Conservation (phyloP, 30 jellyfish, hydroid and myxozoan genomes). For the Mastigias papua region DNA sequence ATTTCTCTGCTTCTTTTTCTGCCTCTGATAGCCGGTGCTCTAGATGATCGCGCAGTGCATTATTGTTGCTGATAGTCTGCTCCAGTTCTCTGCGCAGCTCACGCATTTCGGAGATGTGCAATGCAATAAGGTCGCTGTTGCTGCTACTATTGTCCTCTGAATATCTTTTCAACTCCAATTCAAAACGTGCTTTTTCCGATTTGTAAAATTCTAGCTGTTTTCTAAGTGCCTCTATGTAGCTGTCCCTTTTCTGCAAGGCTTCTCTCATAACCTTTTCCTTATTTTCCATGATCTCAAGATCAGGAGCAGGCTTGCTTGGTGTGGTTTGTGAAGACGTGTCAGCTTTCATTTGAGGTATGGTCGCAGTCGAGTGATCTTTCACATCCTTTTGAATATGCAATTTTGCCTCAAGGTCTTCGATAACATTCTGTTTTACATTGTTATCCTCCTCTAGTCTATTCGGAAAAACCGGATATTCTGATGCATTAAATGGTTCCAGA, state of each 20-base stretch:
- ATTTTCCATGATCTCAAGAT: neutral
- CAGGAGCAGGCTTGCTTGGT: conserved; percentile 12
- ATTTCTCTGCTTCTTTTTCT: conserved; percentile 79
- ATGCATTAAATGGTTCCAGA: neutral
- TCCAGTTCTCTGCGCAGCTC: conserved; percentile 87
- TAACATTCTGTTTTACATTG: conserved; percentile 15
- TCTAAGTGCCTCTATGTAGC: conserved; percentile 50
- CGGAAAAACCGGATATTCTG: neutral
- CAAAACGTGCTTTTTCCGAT: conserved; percentile 33
- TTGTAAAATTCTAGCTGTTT: conserved; percentile 77
- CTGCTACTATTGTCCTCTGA: conserved; percentile 12
- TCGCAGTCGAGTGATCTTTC: conserved; percentile 45
- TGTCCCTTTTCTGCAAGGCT: conserved; percentile 55
- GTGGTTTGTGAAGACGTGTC: conserved; percentile 44
- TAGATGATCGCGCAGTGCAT: conserved; percentile 79
- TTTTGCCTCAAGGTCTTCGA: conserved; percentile 23
- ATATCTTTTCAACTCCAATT: neutral
- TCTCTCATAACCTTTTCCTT: conserved; percentile 28
- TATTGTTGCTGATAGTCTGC: conserved; percentile 82
- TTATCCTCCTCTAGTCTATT: conserved; percentile 54
- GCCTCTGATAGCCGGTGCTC: conserved; percentile 87
- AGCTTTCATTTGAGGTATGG: conserved; percentile 51
- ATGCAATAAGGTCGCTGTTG: conserved; percentile 72
- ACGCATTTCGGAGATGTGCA: conserved; percentile 94
- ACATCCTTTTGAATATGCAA: conserved; percentile 6